Conservation (phyloP, 2,113 vertebrate species). For the Mirounga angustirostris region DNA sequence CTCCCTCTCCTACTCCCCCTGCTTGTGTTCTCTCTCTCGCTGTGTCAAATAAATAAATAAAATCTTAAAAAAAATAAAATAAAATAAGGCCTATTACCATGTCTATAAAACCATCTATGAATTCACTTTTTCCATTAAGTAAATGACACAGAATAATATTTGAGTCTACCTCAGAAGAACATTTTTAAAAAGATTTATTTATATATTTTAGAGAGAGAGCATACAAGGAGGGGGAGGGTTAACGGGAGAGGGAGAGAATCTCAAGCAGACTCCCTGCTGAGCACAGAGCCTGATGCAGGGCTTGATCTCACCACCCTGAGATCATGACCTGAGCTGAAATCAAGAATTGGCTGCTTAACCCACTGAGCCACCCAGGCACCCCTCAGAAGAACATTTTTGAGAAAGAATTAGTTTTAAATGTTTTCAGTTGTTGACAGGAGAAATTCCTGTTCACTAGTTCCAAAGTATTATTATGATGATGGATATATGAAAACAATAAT, state of each 20-base stretch:
- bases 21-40: no score
- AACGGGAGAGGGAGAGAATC: background rate
- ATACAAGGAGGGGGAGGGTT: background rate
- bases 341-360: background rate
- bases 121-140: background rate
- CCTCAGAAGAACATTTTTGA: background rate
- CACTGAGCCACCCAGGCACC: background rate
- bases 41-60: no score
- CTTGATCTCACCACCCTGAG: background rate
- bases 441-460: background rate
- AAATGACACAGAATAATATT: background rate
- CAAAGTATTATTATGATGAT: background rate
- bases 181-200: background rate
- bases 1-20: no score
- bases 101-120: background rate
- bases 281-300: background rate
- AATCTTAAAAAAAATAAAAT: no score
- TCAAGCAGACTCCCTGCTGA: background rate
- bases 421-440: background rate
- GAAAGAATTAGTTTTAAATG: conserved; percentile 13
- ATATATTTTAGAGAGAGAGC: background rate
- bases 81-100: background rate
- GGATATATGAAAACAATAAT: background rate
- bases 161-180: background rate
- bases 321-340: background rate